These are phyloP conservation scores for Aselliscus stoliczkanus DNA, from an alignment of 2,797 vertebrate species.

Conservation along the genomic window DNA sequence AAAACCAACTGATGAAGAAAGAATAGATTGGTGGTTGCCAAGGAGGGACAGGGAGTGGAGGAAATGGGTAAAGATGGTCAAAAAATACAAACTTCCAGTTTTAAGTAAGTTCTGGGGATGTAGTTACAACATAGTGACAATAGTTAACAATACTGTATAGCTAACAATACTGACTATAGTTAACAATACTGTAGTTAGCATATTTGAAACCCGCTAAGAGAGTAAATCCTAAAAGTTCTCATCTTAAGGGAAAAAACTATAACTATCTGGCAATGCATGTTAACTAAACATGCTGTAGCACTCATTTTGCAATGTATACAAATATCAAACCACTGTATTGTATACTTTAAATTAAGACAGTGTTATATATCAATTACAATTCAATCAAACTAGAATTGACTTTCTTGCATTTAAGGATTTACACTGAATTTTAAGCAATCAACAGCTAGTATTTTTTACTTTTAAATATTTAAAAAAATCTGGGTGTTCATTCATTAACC, in stretches of 20 bases:
- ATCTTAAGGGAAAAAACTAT: background rate
- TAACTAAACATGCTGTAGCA: background rate
- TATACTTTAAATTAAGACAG: background rate
- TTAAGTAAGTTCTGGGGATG: background rate
- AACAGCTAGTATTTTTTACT: background rate
- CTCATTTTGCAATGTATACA: background rate
- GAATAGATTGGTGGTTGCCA: background rate
- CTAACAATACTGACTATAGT: background rate
- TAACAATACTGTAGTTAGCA: background rate
- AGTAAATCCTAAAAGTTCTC: background rate
- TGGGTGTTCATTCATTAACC: background rate
- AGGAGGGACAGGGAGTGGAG: background rate
- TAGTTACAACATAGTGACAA: background rate
- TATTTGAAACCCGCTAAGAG: background rate
- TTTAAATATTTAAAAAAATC: conserved; percentile 32
- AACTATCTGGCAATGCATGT: background rate
- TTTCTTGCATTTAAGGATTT: conserved; percentile 18
- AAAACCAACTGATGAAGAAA: background rate
- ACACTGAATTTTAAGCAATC: conserved; percentile 13
- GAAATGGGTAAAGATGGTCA: background rate
- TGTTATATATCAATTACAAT: background rate
- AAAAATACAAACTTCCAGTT: background rate
- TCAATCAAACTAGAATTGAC: background rate
- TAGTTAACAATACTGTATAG: background rate
- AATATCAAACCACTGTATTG: background rate